phyloP scores from a whole-genome alignment of 53 echinoderm and acorn worm species.

The Astropecten irregularis region DNA sequence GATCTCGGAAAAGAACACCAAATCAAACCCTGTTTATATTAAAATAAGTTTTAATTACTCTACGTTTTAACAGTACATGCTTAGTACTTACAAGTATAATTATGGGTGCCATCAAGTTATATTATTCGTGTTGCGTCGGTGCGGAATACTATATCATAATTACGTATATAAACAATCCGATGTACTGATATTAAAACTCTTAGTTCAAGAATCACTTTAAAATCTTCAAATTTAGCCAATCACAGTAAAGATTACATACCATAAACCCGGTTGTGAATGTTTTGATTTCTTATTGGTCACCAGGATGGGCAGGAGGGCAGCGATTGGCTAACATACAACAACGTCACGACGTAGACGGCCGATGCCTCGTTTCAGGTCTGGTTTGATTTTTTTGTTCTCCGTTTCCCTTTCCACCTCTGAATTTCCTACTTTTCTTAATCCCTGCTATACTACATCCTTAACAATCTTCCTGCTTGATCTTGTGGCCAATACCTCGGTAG shows the following conservation, averaged over 20 bases:
- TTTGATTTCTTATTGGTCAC: constrained; percentile 56
- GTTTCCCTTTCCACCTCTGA: background rate
- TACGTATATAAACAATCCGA: no score
- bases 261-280: constrained; percentile 46
- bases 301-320: constrained; percentile 63
- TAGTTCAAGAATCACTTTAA: no score
- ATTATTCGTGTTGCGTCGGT: no score
- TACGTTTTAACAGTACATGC: no score
- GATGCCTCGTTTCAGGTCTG: constrained; percentile 59
- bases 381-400: constrained; percentile 9
- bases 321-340: constrained; percentile 60
- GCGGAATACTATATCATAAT: no score
- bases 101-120: no score
- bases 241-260: background rate
- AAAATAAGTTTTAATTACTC: no score
- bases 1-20: no score
- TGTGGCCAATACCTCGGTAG: constrained; percentile 35
- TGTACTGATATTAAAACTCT: no score
- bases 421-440: background rate
- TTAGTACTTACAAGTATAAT: no score
- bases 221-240: constrained; percentile 6
- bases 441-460: no score
- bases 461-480: background rate
- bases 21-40: no score
- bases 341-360: constrained; percentile 50